These are phyloP conservation scores for Atta colombica DNA, from an alignment of 1,140 invertebrate genomes.

Conservation along the genomic window DNA sequence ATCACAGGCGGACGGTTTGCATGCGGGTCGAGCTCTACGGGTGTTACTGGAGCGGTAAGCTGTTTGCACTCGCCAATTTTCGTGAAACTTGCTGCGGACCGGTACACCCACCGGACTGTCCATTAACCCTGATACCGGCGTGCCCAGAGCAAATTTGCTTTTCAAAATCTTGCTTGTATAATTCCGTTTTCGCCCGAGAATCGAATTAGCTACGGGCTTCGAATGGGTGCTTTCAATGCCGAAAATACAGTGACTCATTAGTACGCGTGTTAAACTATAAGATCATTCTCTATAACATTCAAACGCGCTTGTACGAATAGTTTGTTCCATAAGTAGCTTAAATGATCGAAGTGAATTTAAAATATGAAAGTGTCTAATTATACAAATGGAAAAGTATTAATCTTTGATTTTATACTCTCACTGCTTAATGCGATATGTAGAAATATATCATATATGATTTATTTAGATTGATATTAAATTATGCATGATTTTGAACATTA, in stretches of 20 bases:
- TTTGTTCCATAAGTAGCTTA: not conserved
- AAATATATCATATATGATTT: not conserved
- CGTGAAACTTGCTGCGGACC: constrained; percentile 72
- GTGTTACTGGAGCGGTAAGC: constrained; percentile 90
- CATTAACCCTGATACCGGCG: constrained; percentile 72
- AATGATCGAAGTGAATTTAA: not conserved
- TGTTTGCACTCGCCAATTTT: constrained; percentile 77
- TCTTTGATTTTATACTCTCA: not conserved
- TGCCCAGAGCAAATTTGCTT: constrained; percentile 70
- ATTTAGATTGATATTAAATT: not conserved
- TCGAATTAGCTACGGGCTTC: constrained; percentile 58
- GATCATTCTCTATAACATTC: too few species aligned
- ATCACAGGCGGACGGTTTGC: constrained; percentile 91
- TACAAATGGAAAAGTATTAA: not conserved
- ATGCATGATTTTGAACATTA: not conserved
- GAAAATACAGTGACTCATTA: constrained; percentile 50
- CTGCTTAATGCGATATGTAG: not conserved
- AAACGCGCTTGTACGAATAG: not conserved
- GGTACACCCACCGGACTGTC: constrained; percentile 72
- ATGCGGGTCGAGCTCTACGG: constrained; percentile 93
- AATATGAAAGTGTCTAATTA: not conserved
- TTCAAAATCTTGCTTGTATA: constrained; percentile 74
- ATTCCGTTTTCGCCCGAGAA: constrained; percentile 68
- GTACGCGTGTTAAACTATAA: constrained; percentile 15
- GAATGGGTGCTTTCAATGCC: constrained; percentile 42